phyloP scores from a whole-genome alignment of 1,140 invertebrate genomes.

The Spodoptera frugiperda region DNA sequence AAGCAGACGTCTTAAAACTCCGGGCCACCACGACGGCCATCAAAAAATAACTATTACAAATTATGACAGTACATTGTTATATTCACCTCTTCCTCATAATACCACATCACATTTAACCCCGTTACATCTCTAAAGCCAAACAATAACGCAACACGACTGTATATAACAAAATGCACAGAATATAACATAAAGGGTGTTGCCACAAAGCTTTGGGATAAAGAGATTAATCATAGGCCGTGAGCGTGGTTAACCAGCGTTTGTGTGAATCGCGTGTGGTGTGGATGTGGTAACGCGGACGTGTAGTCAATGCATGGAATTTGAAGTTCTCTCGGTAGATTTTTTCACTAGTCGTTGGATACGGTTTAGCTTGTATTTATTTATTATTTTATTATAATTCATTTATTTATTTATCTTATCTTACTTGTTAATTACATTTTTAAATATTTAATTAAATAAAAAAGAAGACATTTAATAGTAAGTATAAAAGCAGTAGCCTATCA shows the following conservation, averaged over 20 bases:
- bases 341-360: not conserved
- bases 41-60: no score
- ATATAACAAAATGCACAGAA: slow-evolving; percentile 5
- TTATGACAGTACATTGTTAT: no score
- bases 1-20: no score
- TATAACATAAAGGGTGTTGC: slow-evolving; percentile 39
- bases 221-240: slow-evolving; percentile 47
- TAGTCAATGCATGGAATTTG: slow-evolving; percentile 29
- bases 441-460: no score
- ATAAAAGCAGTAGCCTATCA: no score
- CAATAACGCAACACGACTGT: not conserved
- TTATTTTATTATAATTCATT: no score
- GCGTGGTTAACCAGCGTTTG: slow-evolving; percentile 43
- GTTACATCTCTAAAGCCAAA: slow-evolving; percentile 9
- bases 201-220: slow-evolving; percentile 40
- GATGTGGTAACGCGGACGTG: not conserved
- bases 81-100: no score
- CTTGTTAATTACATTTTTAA: no score
- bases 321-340: not conserved
- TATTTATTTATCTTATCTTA: no score
- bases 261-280: slow-evolving; percentile 20
- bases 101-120: not conserved
- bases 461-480: no score
- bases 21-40: no score
- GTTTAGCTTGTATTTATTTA: not conserved